Evolutionary conservation across 2,113 vertebrate species (phyloP).

Genomic region (Alligator sinensis): DNA sequence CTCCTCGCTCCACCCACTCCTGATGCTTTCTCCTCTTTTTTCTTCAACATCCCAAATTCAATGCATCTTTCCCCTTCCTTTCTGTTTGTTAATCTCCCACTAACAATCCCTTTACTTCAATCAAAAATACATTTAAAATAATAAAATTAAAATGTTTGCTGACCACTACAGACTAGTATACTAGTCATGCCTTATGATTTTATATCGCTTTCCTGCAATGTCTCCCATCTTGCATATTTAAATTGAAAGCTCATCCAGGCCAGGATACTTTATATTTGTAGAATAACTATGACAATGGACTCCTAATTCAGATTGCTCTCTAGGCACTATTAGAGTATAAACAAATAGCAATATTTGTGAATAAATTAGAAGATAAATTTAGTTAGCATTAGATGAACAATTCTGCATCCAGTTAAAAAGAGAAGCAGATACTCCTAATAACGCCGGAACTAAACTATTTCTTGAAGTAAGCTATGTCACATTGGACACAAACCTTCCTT

Average conservation of each 20-base stretch:
- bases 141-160: neutral
- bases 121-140: neutral
- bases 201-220: neutral
- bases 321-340: neutral
- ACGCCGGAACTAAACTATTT: neutral
- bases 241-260: neutral
- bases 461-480: neutral
- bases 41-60: neutral
- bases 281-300: neutral
- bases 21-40: neutral
- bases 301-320: neutral
- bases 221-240: neutral
- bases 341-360: neutral
- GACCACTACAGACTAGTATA: neutral
- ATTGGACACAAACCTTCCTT: neutral
- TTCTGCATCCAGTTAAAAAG: neutral
- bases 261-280: neutral
- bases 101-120: neutral
- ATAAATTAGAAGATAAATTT: neutral
- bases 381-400: neutral
- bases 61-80: neutral
- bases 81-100: neutral
- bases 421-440: neutral
- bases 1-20: accelerated
- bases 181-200: neutral